Percentiles rank a stretch among this genome's conserved stretches.
Conservation (phyloP, 2,888 invertebrate genomes). For the Thelaira solivaga region DNA sequence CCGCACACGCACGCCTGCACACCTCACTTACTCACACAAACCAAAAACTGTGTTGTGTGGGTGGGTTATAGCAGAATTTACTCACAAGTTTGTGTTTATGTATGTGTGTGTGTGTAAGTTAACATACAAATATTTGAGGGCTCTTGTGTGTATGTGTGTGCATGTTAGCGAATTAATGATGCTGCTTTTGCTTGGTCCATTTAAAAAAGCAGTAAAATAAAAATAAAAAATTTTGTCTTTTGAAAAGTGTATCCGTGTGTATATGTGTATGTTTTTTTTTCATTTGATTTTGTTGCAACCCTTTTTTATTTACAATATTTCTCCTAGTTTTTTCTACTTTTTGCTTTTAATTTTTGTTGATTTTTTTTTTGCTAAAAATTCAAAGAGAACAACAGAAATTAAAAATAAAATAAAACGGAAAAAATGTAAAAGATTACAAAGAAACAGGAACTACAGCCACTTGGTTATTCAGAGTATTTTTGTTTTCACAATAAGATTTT, state of each 20-base stretch:
- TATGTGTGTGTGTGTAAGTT: neutral
- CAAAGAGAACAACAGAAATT: neutral
- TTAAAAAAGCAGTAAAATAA: constrained; percentile 9
- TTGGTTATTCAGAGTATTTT: neutral
- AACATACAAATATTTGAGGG: neutral
- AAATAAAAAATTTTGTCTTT: constrained; percentile 31
- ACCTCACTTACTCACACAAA: neutral
- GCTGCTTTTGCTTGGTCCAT: constrained; percentile 60
- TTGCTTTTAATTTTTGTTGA: constrained; percentile 24
- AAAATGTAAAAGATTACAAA: constrained; percentile 37
- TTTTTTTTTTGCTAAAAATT: constrained; percentile 23
- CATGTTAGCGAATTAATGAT: constrained; percentile 58
- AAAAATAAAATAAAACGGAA: constrained; percentile 25
- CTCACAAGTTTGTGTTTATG: neutral
- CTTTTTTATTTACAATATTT: constrained; percentile 46
- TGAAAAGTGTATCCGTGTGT: constrained; percentile 1
- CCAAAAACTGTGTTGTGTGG: too few relatives aligned
- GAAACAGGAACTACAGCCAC: constrained; percentile 6
- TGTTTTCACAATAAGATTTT: constrained; percentile 10
- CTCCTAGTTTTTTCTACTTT: constrained; percentile 2
- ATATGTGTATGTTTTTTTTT: constrained; percentile 6
- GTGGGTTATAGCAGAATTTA: neutral
- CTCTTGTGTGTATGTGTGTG: neutral
- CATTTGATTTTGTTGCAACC: constrained; percentile 37
- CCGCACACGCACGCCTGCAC: neutral